phyloP scores from a whole-genome alignment of 1,140 invertebrate genomes.

The Drosophila pseudoobscura region DNA sequence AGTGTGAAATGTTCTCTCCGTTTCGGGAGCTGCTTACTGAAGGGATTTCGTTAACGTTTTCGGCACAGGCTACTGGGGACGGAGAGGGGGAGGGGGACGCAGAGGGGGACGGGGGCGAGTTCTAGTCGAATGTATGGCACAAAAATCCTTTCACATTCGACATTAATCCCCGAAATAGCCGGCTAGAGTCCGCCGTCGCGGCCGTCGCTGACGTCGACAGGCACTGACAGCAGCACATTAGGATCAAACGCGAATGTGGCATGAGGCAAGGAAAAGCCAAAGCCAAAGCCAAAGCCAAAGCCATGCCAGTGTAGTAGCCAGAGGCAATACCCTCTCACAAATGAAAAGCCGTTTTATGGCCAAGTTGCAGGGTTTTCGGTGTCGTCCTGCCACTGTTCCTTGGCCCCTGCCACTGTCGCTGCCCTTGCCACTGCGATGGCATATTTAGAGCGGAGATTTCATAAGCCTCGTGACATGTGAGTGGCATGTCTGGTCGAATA shows the following conservation, averaged over 20 bases:
- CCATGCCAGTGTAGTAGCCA: not conserved
- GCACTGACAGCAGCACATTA: conserved; percentile 78
- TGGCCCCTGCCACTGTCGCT: not conserved
- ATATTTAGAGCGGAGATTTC: conserved; percentile 46
- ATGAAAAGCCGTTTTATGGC: conserved; percentile 50
- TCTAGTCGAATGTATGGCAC: conserved; percentile 23
- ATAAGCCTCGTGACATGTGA: conserved; percentile 45
- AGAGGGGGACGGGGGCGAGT: conserved; percentile 2
- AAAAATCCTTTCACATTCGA: conserved; percentile 76
- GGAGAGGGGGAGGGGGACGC: no score
- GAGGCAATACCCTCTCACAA: conserved; percentile 17
- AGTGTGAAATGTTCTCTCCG: conserved; percentile 7
- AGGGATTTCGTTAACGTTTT: conserved; percentile 31
- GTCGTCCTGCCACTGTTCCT: not conserved
- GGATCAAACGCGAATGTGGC: conserved; percentile 49
- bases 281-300: conserved; percentile 11
- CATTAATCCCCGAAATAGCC: conserved; percentile 79
- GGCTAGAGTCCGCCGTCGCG: conserved; percentile 31
- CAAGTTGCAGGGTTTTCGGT: conserved; percentile 26
- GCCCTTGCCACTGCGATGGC: not conserved
- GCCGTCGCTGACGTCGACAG: conserved; percentile 53
- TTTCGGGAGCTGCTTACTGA: not conserved
- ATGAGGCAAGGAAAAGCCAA: conserved; percentile 11
- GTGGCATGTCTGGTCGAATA: conserved; percentile 51
- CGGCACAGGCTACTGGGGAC: conserved; percentile 25